Percentiles rank a stretch among this genome's conserved stretches.
phyloP scores from a whole-genome alignment of 2,797 vertebrate species.

The Heteromormyrus szaboi region DNA sequence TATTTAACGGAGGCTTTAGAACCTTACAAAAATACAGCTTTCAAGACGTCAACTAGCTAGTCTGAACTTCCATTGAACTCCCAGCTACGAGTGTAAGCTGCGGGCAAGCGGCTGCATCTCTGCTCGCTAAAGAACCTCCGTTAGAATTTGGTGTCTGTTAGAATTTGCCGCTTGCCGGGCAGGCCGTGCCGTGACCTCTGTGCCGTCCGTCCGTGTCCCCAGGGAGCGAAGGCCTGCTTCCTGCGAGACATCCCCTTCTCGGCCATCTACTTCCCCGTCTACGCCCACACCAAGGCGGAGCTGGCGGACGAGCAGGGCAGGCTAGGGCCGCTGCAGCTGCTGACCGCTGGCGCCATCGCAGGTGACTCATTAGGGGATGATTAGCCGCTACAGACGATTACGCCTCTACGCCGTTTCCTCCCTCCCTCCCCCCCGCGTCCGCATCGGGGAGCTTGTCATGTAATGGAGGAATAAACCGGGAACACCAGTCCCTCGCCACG shows the following conservation, averaged over 20 bases:
- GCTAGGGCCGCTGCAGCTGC: slow-evolving; percentile 80
- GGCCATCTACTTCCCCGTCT: slow-evolving; percentile 93
- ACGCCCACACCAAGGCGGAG: slow-evolving; percentile 81
- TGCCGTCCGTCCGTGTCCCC: slow-evolving; percentile 25
- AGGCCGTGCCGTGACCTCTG: not conserved
- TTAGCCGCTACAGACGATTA: not conserved
- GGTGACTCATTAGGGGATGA: slow-evolving; percentile 59
- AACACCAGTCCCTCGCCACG: not conserved
- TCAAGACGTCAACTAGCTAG: not conserved
- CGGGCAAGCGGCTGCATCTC: not conserved
- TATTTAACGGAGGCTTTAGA: not conserved
- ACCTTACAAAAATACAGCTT: not conserved
- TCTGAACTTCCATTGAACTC: not conserved
- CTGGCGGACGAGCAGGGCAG: slow-evolving; percentile 78
- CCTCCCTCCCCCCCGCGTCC: not conserved
- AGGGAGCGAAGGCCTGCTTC: slow-evolving; percentile 96
- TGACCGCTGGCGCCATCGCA: slow-evolving; percentile 89
- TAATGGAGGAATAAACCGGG: not conserved
- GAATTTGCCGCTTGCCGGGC: not conserved
- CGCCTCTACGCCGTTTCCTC: not conserved
- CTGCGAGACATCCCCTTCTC: slow-evolving; percentile 97
- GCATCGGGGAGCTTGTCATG: not conserved
- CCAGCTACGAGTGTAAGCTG: not conserved
- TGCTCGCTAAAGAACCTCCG: not conserved
- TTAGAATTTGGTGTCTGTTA: not conserved